A percentile compares a stretch with the other conserved stretches of the same genome.
phyloP scores from a whole-genome alignment of 2,888 invertebrate species.

The Parelbella ahira region DNA sequence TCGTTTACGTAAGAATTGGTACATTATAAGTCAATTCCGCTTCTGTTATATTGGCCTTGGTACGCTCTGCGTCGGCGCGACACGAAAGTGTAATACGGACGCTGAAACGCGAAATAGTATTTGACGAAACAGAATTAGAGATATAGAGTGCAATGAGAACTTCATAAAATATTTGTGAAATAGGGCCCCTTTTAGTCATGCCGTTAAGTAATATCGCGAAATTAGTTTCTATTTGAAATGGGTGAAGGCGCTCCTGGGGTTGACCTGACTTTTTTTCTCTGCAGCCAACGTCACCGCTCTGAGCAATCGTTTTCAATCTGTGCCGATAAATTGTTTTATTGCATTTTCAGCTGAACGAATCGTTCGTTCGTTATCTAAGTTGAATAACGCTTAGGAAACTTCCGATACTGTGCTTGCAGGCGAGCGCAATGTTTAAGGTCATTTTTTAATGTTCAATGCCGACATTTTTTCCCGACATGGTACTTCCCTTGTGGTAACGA shows the following conservation, averaged over 20 bases:
- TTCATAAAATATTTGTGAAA: slow-evolving; percentile 37
- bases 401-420: too few relatives aligned
- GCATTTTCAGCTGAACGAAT: slow-evolving; percentile 10
- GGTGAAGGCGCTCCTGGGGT: slow-evolving; percentile 26
- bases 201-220: slow-evolving; percentile 43
- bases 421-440: too few relatives aligned
- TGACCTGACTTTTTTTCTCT: slow-evolving; percentile 6
- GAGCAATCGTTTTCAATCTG: slow-evolving; percentile 17
- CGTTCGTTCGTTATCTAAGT: slow-evolving; percentile 10
- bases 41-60: slow-evolving; percentile 59
- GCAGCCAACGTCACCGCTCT: neutral
- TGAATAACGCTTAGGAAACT: slow-evolving; percentile 7
- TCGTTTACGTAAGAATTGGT: slow-evolving; percentile 57
- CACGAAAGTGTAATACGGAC: slow-evolving; percentile 50
- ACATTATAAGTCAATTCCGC: slow-evolving; percentile 56
- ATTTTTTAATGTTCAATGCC: slow-evolving; percentile 7
- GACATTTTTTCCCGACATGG: too few relatives aligned
- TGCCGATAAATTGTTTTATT: slow-evolving; percentile 6
- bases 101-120: slow-evolving; percentile 48
- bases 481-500: too few relatives aligned
- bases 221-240: slow-evolving; percentile 31
- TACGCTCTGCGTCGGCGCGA: slow-evolving; percentile 46
- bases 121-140: slow-evolving; percentile 56
- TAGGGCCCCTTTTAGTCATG: slow-evolving; percentile 55
- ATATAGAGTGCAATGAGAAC: slow-evolving; percentile 40